Percentiles rank a stretch among this genome's conserved stretches.
Evolutionary conservation across 2,888 invertebrate species (phyloP).

Genomic region (Atherix ibis): DNA sequence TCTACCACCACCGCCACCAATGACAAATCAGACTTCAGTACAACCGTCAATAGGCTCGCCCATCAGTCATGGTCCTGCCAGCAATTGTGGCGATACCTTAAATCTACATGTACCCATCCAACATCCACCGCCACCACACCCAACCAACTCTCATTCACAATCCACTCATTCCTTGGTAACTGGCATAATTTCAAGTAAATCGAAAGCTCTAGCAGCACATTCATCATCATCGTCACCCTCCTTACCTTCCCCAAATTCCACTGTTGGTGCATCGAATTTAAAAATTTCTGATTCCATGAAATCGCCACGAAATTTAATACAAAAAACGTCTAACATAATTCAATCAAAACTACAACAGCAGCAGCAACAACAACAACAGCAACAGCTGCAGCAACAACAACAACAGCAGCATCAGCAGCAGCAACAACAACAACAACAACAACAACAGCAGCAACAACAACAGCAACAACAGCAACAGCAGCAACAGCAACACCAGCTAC

Average conservation of each 20-base stretch:
- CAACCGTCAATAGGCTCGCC: too few species aligned
- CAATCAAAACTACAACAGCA: constrained; percentile 4
- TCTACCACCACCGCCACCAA: constrained; percentile 12
- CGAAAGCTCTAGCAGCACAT: too few species aligned
- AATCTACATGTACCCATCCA: too few species aligned
- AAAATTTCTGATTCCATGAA: constrained; percentile 19
- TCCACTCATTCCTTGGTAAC: too few species aligned
- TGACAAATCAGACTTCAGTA: too few species aligned
- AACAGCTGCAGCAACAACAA: constrained; percentile 8
- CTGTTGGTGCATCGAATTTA: too few species aligned
- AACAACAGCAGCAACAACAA: constrained; percentile 15
- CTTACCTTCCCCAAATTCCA: too few species aligned
- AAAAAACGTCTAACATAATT: neutral
- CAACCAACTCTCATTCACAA: constrained; percentile 9
- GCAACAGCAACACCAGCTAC: constrained; percentile 29
- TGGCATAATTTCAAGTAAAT: too few species aligned
- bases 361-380: constrained; percentile 31
- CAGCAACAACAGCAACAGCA: constrained; percentile 32
- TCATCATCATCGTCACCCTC: too few species aligned
- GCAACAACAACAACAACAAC: constrained; percentile 7
- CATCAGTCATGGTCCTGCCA: too few species aligned
- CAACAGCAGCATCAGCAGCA: constrained; percentile 45
- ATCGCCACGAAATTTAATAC: neutral
- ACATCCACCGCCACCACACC: constrained; percentile 5
- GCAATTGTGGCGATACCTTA: too few species aligned